Evolutionary conservation across 2,888 invertebrate species (phyloP), one percentile per base, ranked within the genome.

Genomic region (Lepidochitona cinerea): DNA sequence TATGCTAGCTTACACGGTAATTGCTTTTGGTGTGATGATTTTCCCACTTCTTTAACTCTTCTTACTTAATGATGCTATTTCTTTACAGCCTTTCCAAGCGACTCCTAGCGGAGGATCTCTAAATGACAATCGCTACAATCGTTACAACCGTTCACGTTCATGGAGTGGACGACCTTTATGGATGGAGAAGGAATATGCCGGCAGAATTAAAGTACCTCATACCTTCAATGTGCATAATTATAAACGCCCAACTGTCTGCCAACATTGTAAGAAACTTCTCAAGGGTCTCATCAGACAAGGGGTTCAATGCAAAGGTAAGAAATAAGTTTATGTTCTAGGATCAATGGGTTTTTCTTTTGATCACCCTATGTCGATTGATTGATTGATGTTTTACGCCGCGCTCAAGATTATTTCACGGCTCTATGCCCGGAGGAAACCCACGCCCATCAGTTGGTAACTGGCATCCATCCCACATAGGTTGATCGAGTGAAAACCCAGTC

Each of bases 191-290:
- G 94, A 94, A 87, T 92, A 94, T 84, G 94, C 94, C 41, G 92
- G 91, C 65, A 88, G 92, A 75, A 91, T 92, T 75, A 93, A 94
- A 88, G 96, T 97, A 88, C 98, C 99, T 41, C 99, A 99, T 92
- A 98, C 98, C 5, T 98, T 98, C 92, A 95, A 97, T 88, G 94
- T 99, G 79, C 99, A 99, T 92, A 95, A 96, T 71, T 99, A 99
- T 92, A 98, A 97, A 66, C 93, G 97, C 68, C 99, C 98, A 71
- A 99, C 99, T 0, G 95, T 99, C 29, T 99, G 99, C 90, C 96
- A 97, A 85, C 93, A 94, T 91, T 99, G 99, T 93, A 97, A 97
- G 92, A 97, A 97, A 92, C 93, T 99, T 85, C 93, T 99, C 79
- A 95, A 96, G 82, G 99, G 99, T 0, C 92, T 99, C 68, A 97